Evolutionary conservation across 2,888 invertebrate genomes (phyloP), one percentile per base, ranked within the genome.

Genomic region (Allophyes oxyacanthae): DNA sequence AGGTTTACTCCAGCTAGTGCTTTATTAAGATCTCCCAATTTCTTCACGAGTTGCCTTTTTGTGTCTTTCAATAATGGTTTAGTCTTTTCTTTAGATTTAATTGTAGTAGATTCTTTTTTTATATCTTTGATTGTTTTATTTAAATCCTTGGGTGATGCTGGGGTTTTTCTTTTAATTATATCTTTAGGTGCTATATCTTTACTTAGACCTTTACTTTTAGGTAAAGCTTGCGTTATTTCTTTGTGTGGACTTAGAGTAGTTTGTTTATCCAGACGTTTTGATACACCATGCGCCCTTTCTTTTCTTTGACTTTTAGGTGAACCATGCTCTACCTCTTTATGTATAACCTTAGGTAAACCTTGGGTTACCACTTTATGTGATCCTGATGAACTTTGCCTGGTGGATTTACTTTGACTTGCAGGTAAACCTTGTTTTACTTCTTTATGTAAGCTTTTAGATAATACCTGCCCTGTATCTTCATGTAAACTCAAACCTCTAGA

Each of bases 401-500:
- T n/a, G n/a, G n/a, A n/a, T 20, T 20, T 20, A 20, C 20, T 20
- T 20, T 20, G 20, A 20, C 6, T 13, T 32, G 11, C 14, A 15
- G 28, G 10, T 6, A 11, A 7, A 0, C 0, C 11, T 30, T 15
- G 9, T 11, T 1, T 9, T 32, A 32, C 6, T 10, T 40, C 38
- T 20, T 48, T 38, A 9, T 9, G 13, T n/a, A 20, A 6, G 10
- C 14, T 32, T 30, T 37, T 30, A 9, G 28, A 15, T 25, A 30
- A 11, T 20, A 7, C 11, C n/a, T 25, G 32, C 3, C 20, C 10
- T 13, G 25, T 25, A 6, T 25, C 41, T 41, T 34, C n/a, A 2
- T 45, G 45, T 1, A 36, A 13, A 26, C 45, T 45, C 9, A 45
- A 14, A 28, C 14, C 20, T 37, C 33, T 44, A 14, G 37, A 25